Percentiles rank a stretch among this genome's conserved stretches.
These are phyloP conservation scores for Hydractinia symbiolongicarpus DNA, from an alignment of 30 jellyfish, hydroid and myxozoan species.

Conservation along the genomic window DNA sequence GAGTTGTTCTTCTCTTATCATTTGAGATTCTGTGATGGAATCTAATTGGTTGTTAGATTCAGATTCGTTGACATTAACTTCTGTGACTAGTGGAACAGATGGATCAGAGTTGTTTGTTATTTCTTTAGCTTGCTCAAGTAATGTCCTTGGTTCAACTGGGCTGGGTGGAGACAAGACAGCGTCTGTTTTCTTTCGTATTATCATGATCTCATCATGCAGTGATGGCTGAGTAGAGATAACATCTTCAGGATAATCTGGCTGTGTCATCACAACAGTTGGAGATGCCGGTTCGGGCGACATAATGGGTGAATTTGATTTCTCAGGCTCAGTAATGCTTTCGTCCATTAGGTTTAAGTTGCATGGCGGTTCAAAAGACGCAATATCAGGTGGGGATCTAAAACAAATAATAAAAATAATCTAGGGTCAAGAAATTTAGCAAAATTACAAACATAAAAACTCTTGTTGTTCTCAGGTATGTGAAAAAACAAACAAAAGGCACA, in stretches of 20 bases:
- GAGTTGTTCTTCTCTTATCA: not conserved
- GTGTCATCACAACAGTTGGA: not conserved
- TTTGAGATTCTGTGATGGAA: not conserved
- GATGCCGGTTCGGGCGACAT: too few species aligned
- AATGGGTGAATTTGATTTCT: too few species aligned
- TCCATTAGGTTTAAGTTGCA: too few species aligned
- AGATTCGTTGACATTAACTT: too few species aligned
- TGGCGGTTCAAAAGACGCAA: too few species aligned
- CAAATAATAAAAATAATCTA: too few species aligned
- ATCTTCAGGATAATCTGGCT: not conserved
- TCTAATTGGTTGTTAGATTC: not conserved
- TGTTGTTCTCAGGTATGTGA: too few species aligned
- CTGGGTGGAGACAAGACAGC: not conserved
- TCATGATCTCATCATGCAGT: constrained; percentile 21
- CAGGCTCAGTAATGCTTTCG: too few species aligned
- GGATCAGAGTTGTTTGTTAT: not conserved
- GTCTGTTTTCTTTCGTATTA: not conserved
- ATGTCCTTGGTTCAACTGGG: constrained; percentile 3
- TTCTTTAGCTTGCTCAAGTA: constrained; percentile 16
- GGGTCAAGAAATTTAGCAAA: too few species aligned
- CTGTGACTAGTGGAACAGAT: not conserved
- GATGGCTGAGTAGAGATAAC: constrained; percentile 3
- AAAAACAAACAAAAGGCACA: too few species aligned
- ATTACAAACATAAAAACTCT: too few species aligned
- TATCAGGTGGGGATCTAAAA: too few species aligned